Base-by-base conservation (phyloP, 23 tunicate species). In the Phallusia fumigata region DNA sequence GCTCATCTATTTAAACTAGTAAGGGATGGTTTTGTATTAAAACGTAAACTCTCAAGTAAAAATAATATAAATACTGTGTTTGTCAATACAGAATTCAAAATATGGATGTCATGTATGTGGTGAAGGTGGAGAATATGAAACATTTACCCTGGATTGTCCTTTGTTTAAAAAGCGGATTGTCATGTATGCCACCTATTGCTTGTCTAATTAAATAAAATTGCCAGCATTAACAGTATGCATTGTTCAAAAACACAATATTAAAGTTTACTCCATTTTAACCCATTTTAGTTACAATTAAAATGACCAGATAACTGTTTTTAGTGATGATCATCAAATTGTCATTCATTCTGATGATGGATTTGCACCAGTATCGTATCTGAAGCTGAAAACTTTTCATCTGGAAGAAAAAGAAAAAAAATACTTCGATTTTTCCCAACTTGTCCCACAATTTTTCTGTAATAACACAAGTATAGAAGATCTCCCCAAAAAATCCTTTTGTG, bases 81-180 rank as follows among this genome's bases (percentile, higher is more conserved):
- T 64, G 18, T 75, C 8, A 6, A 21, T 58, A 5, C 79, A 87
- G 92, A 84, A 88, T 33, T 24, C 45, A 19, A 86, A 89, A 74
- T 94, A 89, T 79, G 98, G 94, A 31, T 81, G 94, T 75, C 91
- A 94, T 83, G 65, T 94, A 18, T 94, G 98, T 83, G 98, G 95
- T 0, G 96, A 88, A 83, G 99, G 99, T 73, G 99, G 99, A 24
- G 99, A 97, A 73, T 97, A 94, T 86, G 99, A 97, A 86, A 85
- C 97, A 3, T 97, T 92, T 78, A 90, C 93, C 18, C 69, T 92
- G 8, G 99, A 97, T 58, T 97, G 99, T 83, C 99, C 99, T 0
- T 76, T 97, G 69, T 97, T 92, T 80, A 88, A 83, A 53, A 84
- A 97, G 76, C 53, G 76, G 18, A 91, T 97, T 51, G 89, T 86